Evolutionary conservation across 1,140 invertebrate genomes (phyloP), one percentile per base, ranked within the genome.

Genomic region (Prorops nasuta): DNA sequence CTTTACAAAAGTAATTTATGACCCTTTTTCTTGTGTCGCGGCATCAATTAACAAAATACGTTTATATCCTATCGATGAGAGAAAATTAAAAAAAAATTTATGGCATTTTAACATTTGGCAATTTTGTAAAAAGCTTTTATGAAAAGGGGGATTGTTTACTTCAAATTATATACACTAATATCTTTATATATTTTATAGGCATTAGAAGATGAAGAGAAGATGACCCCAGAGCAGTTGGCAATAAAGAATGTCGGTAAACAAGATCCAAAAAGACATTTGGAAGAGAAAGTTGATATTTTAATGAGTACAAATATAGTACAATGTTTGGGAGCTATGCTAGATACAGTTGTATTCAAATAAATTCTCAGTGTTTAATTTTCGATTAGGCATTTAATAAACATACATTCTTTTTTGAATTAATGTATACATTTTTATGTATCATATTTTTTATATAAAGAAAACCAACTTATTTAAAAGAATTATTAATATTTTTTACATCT

Each of bases 221-320:
- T 99, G 95, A 99, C 96, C n/a, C 92, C 94, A 1, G 96, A 99
- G 76, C 96, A 99, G 73, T 79, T 99, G 69, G 97, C 96, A 12
- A 98, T 99, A 61, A 99, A 99, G 74, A 99, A 99, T 81, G 97
- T 99, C 34, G 98, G 98, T 17, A 99, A 99, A 81, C 93, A 98
- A 78, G 97, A 99, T 79, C 98, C 98, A n/a, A 99, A 99, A 79
- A 84, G 98, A 54, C 98, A 99, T 87, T 83, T 99, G 63, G 96
- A 98, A 77, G 97, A 99, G 70, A 95, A 98, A 81, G 97, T 98
- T 14, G 95, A 98, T 79, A 86, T 91, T 39, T 80, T 99, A 19
- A 98, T 99, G 94, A 90, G 94, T 16, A 91, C 92, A 53, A 99
- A 99, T 77, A 98, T 99, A 79, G 94, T 98, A 24, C 98, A 99